Conservation (phyloP, 2,797 vertebrate genomes). For the Enteromius anoplus region DNA sequence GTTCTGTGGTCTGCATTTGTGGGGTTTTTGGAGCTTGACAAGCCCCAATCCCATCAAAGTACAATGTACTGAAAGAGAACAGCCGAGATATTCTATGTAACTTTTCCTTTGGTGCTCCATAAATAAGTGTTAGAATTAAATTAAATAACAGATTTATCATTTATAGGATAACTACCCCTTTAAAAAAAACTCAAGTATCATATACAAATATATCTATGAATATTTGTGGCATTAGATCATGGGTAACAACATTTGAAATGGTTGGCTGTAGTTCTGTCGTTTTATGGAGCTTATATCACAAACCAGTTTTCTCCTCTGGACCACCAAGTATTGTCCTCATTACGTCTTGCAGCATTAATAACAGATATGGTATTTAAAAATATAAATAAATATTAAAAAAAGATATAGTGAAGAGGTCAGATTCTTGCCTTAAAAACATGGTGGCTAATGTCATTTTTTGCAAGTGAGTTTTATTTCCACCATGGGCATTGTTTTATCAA, state of each 20-base stretch:
- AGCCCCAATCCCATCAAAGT: neutral
- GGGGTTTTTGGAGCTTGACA: neutral
- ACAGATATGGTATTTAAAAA: neutral
- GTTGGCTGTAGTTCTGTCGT: slow-evolving; percentile 18
- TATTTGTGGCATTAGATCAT: slow-evolving; percentile 12
- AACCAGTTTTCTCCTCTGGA: neutral
- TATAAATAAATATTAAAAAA: neutral
- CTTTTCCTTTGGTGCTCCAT: neutral
- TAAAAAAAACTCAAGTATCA: slow-evolving; percentile 41
- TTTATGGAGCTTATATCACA: slow-evolving; percentile 7
- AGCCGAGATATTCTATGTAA: neutral
- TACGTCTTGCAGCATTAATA: neutral
- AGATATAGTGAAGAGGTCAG: neutral
- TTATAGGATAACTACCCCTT: neutral
- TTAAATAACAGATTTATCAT: neutral
- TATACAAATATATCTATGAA: slow-evolving; percentile 22
- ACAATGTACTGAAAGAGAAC: neutral
- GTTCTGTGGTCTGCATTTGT: neutral
- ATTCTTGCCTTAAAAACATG: slow-evolving; percentile 48
- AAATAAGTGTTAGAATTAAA: neutral
- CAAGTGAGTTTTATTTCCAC: slow-evolving; percentile 57
- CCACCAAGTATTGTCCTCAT: neutral
- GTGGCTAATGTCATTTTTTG: slow-evolving; percentile 46
- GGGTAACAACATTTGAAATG: neutral
- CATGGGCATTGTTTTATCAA: slow-evolving; percentile 41